Base-by-base conservation (phyloP, 2,888 invertebrate species). In the Trypoxylon attenuatum region DNA sequence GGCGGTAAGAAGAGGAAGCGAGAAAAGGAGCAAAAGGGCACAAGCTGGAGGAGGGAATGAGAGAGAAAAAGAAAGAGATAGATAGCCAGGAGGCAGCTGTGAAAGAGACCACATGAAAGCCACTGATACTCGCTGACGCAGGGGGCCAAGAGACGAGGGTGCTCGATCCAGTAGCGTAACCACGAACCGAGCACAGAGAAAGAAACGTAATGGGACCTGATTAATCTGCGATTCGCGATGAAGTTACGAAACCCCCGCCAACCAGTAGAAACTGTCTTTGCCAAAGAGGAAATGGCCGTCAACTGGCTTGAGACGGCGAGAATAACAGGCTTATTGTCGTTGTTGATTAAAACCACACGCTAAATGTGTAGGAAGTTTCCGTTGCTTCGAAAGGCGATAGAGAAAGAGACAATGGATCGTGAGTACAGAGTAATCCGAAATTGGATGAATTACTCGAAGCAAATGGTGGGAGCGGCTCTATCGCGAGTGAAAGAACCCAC, bases 101-200 rank as follows among this genome's bases (percentile, higher is more conserved):
- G 53, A 64, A 65, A 58, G 65, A 60, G 64, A 61, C 45, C 25
- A 55, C 51, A 64, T 65, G 64, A 71, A 74, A 67, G 61, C 71
- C 57, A 58, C 68, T 72, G 58, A 64, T 64, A 68, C 57, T 18
- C 46, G 39, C 50, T 19, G 50, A 27, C 33, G 45, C 52, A 22
- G 47, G 33, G 65, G 64, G 25, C 47, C 56, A 33, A 51, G 49
- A 65, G 70, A 64, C 67, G 63, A 65, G 64, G 60, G 53, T 62
- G 67, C 50, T 65, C 49, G 61, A 71, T 63, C 68, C 75, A 73
- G 61, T 61, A 70, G 69, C 66, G 74, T 66, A 69, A 66, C 60
- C 50, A 61, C 46, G 50, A 27, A 43, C 13, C 43, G 47, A 58
- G 45, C 47, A 39, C 38, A 46, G 23, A 54, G 18, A 21, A 39